Evolutionary conservation across 2,113 vertebrate species (phyloP).

Genomic region (Dicaeum eximium): DNA sequence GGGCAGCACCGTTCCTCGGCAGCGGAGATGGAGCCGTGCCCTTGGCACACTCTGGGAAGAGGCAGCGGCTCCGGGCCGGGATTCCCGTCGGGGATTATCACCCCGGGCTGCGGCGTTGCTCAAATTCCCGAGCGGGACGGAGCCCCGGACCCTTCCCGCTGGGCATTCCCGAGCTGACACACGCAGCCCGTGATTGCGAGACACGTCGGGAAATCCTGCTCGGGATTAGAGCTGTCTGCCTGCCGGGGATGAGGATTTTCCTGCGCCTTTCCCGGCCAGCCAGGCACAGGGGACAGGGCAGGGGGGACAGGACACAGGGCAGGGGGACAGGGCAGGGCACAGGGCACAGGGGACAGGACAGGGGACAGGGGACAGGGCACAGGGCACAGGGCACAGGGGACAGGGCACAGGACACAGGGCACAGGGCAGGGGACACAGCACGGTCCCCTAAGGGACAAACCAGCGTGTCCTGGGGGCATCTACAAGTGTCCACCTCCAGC

Average conservation of each 20-base stretch:
- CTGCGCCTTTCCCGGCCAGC: neutral
- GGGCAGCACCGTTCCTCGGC: neutral
- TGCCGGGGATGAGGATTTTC: neutral
- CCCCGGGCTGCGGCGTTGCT: neutral
- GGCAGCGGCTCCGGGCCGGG: neutral
- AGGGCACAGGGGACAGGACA: neutral
- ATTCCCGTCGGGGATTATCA: constrained; percentile 26
- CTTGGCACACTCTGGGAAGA: neutral
- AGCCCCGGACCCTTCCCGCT: neutral
- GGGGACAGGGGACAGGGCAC: too few species aligned
- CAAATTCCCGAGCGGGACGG: neutral
- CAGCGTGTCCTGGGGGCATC: neutral
- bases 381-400: too few species aligned
- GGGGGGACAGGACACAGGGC: neutral
- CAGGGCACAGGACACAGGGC: neutral
- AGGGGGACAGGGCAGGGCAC: neutral
- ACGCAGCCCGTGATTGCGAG: neutral
- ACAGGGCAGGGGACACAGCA: neutral
- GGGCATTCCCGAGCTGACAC: neutral
- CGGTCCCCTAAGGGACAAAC: neutral
- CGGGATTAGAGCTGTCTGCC: neutral
- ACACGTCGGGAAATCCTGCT: neutral
- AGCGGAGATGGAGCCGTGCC: neutral
- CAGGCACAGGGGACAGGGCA: neutral
- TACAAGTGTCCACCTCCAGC: rapidly evolving